These are phyloP conservation scores for Sturmia bella DNA, from an alignment of 2,888 invertebrate genomes.

Conservation along the genomic window DNA sequence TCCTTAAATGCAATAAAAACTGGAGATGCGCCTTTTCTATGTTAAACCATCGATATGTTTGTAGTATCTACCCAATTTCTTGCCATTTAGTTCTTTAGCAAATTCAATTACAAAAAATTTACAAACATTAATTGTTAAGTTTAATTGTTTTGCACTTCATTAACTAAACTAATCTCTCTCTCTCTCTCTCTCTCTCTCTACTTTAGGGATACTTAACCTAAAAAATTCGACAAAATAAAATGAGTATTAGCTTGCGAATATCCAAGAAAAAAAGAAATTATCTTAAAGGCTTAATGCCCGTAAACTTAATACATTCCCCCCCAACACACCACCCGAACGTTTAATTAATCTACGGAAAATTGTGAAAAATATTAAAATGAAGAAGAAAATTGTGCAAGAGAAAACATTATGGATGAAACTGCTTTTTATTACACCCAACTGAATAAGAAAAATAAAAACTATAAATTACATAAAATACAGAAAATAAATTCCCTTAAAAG, in stretches of 20 bases:
- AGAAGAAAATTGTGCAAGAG: conserved; percentile 12
- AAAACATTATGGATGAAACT: conserved; percentile 55
- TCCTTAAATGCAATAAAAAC: no score
- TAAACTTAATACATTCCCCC: not conserved
- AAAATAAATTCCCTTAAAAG: conserved; percentile 11
- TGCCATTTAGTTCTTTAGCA: no score
- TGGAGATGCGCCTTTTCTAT: no score
- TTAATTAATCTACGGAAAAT: conserved; percentile 18
- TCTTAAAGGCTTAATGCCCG: not conserved
- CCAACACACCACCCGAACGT: not conserved
- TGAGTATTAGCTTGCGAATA: conserved; percentile 37
- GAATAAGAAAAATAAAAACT: conserved; percentile 31
- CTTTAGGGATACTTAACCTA: no score
- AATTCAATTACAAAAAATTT: no score
- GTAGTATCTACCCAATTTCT: no score
- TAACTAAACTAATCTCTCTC: no score
- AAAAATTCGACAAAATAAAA: no score
- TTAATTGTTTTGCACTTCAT: no score
- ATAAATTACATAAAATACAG: conserved; percentile 21
- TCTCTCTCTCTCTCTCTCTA: no score
- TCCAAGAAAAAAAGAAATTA: conserved; percentile 49
- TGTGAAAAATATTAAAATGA: not conserved
- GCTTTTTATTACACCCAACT: conserved; percentile 36
- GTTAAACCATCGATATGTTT: no score
- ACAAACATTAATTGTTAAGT: no score